phyloP scores from a whole-genome alignment of 2,888 invertebrate genomes.

The Ornithoptera priamus region DNA sequence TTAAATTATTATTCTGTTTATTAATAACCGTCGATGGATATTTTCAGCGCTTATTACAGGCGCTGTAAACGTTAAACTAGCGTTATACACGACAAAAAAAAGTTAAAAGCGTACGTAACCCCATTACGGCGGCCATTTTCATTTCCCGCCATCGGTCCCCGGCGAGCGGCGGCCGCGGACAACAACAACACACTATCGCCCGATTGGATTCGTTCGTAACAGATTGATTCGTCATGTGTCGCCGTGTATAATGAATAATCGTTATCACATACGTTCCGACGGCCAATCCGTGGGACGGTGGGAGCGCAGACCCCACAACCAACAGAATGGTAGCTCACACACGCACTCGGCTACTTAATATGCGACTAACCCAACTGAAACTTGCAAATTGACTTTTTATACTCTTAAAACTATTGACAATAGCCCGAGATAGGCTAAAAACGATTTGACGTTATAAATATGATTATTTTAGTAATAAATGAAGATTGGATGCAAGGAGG shows the following conservation, averaged over 20 bases:
- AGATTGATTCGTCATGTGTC: slow-evolving; percentile 77
- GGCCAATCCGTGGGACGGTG: slow-evolving; percentile 42
- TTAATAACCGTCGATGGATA: too few species aligned
- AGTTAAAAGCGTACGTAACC: not conserved
- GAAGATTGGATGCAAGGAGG: too few species aligned
- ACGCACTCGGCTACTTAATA: not conserved
- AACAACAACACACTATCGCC: slow-evolving; percentile 30
- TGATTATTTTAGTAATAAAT: too few species aligned
- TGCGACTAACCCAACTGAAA: too few species aligned
- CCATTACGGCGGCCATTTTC: slow-evolving; percentile 27
- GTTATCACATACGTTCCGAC: slow-evolving; percentile 44
- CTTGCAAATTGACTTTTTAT: too few species aligned
- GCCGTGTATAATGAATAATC: slow-evolving; percentile 76
- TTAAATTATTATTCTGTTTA: too few species aligned
- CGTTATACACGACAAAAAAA: not conserved
- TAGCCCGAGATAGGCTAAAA: too few species aligned
- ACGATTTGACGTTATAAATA: too few species aligned
- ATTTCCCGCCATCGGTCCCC: slow-evolving; percentile 31
- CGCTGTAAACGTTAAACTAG: not conserved
- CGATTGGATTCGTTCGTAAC: slow-evolving; percentile 58
- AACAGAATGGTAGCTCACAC: slow-evolving; percentile 41
- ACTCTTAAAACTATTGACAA: too few species aligned
- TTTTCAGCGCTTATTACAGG: not conserved
- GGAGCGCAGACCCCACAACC: slow-evolving; percentile 39
- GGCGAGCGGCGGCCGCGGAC: slow-evolving; percentile 33